These are phyloP conservation scores for Philopedon plagiatum DNA, from an alignment of 2,888 invertebrate species.

Conservation along the genomic window DNA sequence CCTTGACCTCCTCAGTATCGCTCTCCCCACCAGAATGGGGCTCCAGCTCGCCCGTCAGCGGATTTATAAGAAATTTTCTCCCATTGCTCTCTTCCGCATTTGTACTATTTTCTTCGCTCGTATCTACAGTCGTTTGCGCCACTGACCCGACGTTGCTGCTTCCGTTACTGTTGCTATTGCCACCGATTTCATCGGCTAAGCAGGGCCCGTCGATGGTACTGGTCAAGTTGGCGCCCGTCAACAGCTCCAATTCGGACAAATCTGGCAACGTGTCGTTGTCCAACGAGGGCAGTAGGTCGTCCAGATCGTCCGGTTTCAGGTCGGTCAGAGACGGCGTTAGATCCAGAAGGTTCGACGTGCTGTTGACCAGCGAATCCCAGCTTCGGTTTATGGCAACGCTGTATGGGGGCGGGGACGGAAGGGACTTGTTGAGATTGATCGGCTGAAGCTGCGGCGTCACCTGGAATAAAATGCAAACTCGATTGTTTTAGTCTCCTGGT, in stretches of 20 bases:
- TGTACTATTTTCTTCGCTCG: conserved; percentile 28
- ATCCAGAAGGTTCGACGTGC: conserved; percentile 60
- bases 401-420: conserved; percentile 61
- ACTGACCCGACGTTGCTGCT: background rate
- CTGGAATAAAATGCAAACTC: conserved; percentile 3
- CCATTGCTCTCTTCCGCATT: conserved; percentile 68
- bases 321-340: conserved; percentile 67
- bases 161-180: conserved; percentile 15
- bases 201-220: conserved; percentile 27
- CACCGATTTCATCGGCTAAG: conserved; percentile 18
- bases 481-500: background rate
- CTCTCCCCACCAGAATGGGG: conserved; percentile 79
- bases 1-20: conserved; percentile 59
- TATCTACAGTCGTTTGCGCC: background rate
- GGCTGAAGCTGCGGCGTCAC: conserved; percentile 18
- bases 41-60: conserved; percentile 89
- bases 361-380: conserved; percentile 58
- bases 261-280: conserved; percentile 70
- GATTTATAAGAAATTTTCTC: conserved; percentile 90
- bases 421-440: conserved; percentile 31
- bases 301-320: conserved; percentile 72
- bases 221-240: conserved; percentile 47
- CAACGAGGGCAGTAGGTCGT: conserved; percentile 76
- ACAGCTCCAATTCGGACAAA: conserved; percentile 69
- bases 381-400: conserved; percentile 58